phyloP scores from a whole-genome alignment of 2,888 invertebrate genomes.

The Cotesia congregata region DNA sequence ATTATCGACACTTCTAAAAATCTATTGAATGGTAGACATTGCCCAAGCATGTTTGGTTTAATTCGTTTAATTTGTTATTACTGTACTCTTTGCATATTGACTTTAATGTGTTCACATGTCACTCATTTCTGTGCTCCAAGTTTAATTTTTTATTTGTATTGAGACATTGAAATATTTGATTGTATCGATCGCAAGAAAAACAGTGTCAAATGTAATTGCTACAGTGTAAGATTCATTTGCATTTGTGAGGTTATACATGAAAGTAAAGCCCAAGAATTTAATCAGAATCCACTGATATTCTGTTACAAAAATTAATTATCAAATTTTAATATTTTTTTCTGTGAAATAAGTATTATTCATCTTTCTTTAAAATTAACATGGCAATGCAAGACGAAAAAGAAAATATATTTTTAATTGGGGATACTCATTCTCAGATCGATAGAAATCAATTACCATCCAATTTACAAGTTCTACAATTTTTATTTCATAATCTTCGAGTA shows the following conservation, averaged over 20 bases:
- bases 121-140: not conserved
- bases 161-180: not conserved
- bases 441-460: too few relatives aligned
- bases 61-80: not conserved
- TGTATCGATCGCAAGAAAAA: not conserved
- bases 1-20: constrained; percentile 6
- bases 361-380: too few relatives aligned
- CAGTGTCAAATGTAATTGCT: not conserved
- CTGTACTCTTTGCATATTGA: not conserved
- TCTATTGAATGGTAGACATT: not conserved
- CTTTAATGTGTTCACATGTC: not conserved
- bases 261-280: not conserved
- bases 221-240: not conserved
- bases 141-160: not conserved
- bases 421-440: too few relatives aligned
- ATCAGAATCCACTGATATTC: too few relatives aligned
- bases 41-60: not conserved
- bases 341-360: too few relatives aligned
- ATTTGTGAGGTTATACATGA: not conserved
- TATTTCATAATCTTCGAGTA: too few relatives aligned
- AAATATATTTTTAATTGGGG: too few relatives aligned
- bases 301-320: too few relatives aligned
- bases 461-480: too few relatives aligned
- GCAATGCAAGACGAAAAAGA: too few relatives aligned
- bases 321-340: too few relatives aligned